Percentiles rank a stretch among this genome's conserved stretches.
Conservation (phyloP, 2,888 invertebrate species). For the Ptilodon capucinus region DNA sequence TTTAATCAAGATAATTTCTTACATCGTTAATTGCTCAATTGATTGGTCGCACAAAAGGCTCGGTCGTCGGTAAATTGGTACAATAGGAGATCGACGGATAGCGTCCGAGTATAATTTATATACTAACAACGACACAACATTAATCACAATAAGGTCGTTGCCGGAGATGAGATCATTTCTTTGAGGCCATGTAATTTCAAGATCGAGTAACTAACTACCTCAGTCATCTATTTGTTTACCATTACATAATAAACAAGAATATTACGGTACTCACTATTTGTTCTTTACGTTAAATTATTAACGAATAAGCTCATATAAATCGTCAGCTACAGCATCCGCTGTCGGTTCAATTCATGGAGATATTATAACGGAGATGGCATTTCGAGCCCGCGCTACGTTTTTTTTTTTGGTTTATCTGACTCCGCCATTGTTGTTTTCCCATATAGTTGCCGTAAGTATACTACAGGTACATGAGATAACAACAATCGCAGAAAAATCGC, state of each 20-base stretch:
- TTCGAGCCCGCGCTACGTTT: too few relatives aligned
- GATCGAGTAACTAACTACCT: slow-evolving; percentile 8
- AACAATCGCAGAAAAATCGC: too few relatives aligned
- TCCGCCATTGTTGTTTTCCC: too few relatives aligned
- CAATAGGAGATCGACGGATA: slow-evolving; percentile 72
- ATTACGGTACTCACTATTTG: too few relatives aligned
- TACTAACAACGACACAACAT: slow-evolving; percentile 49
- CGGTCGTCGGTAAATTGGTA: slow-evolving; percentile 54
- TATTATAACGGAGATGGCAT: too few relatives aligned
- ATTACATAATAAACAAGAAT: background rate
- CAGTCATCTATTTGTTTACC: background rate
- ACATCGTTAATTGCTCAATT: slow-evolving; percentile 68
- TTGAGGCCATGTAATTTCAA: slow-evolving; percentile 15
- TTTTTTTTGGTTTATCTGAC: too few relatives aligned
- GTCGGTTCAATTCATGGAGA: too few relatives aligned
- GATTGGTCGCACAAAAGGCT: slow-evolving; percentile 43
- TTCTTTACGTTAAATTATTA: too few relatives aligned
- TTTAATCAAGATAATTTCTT: slow-evolving; percentile 49
- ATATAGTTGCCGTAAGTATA: too few relatives aligned
- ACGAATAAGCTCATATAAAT: too few relatives aligned
- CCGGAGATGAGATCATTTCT: slow-evolving; percentile 58
- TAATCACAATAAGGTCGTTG: slow-evolving; percentile 60
- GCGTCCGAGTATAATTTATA: slow-evolving; percentile 48
- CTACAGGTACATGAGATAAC: too few relatives aligned
- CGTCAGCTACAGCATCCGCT: too few relatives aligned